Conservation (phyloP, 1,140 invertebrate species). For the Lepidurus arcticus region DNA sequence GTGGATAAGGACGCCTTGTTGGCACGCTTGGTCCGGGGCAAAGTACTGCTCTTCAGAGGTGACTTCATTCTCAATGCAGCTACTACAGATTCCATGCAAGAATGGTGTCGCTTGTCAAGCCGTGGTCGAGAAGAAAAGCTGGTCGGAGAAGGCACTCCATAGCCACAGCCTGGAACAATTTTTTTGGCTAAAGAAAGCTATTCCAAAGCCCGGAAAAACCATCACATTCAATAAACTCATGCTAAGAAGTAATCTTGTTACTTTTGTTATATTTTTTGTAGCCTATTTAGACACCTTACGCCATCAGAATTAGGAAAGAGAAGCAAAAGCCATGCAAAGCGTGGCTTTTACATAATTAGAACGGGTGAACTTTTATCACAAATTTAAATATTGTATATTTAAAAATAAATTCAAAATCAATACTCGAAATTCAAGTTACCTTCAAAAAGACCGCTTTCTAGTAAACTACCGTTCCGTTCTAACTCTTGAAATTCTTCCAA, state of each 20-base stretch:
- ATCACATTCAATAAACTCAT: no score
- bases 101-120: background rate
- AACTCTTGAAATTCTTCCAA: constrained; percentile 56
- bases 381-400: no score
- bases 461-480: constrained; percentile 55
- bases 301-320: no score
- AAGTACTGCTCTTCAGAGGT: background rate
- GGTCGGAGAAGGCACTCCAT: no score
- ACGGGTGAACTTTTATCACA: background rate
- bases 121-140: background rate
- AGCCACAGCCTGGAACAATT: background rate
- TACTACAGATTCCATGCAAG: background rate
- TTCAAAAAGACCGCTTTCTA: constrained; percentile 62
- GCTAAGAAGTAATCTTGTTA: no score
- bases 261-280: no score
- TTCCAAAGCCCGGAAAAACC: background rate
- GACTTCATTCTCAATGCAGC: background rate
- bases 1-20: background rate
- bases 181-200: constrained; percentile 8
- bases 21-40: background rate
- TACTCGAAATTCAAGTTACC: constrained; percentile 44
- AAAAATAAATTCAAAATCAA: constrained; percentile 15
- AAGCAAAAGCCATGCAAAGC: constrained; percentile 18
- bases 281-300: no score
- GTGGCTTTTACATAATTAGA: background rate